phyloP scores from a whole-genome alignment of 2,888 invertebrate species.

The Luperina testacea region DNA sequence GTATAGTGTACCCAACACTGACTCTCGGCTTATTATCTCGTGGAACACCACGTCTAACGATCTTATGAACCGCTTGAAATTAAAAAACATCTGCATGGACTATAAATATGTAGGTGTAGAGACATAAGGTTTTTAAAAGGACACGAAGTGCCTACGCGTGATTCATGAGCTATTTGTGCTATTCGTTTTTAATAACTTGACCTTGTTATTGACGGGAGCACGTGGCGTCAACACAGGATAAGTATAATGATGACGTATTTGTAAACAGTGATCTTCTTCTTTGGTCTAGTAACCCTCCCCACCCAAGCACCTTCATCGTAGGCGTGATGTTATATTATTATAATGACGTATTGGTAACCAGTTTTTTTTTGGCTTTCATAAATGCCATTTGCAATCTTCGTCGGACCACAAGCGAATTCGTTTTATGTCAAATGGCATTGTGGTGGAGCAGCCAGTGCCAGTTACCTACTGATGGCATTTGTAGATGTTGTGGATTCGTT shows the following conservation, averaged over 20 bases:
- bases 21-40: constrained; percentile 42
- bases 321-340: neutral
- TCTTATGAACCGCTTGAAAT: neutral
- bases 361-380: too few species aligned
- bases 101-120: neutral
- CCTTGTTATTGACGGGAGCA: constrained; percentile 32
- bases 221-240: constrained; percentile 13
- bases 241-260: constrained; percentile 20
- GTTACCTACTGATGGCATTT: neutral
- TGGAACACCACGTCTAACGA: constrained; percentile 37
- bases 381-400: too few species aligned
- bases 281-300: neutral
- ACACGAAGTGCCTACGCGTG: neutral
- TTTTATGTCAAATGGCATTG: too few species aligned
- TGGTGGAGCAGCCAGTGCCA: too few species aligned
- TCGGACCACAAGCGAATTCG: too few species aligned
- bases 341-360: neutral
- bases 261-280: constrained; percentile 24
- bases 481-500: neutral
- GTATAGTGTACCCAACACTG: constrained; percentile 46
- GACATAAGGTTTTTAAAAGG: neutral
- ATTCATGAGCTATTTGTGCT: constrained; percentile 8
- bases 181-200: neutral
- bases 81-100: neutral
- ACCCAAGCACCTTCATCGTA: neutral